Evolutionary conservation across 2,888 invertebrate genomes (phyloP), one percentile per base, ranked within the genome.

Genomic region (Petrolisthes cinctipes): DNA sequence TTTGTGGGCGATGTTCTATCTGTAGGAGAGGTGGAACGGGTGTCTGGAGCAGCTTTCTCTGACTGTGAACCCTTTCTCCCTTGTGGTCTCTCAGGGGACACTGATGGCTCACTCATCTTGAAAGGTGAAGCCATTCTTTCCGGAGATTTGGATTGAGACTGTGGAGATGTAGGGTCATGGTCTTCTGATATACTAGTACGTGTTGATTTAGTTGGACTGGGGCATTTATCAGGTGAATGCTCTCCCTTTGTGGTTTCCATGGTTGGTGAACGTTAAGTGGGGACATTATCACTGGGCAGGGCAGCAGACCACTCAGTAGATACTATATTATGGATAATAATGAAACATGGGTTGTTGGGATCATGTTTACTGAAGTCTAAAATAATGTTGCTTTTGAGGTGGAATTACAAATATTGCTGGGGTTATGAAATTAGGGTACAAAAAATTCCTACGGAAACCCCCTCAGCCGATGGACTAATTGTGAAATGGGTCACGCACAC

Each of bases 281-380:
- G 37, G n/a, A 17, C 82, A n/a, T 83, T 61, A 23, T 17, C 57
- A 53, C 11, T 23, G 7, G 86, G 86, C 11, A 86, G 73, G 51
- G 83, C 68, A n/a, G 82, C 71, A 23, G 86, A 83, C 86, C 86
- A 86, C 51, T 86, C 86, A 7, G 83, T 80, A 20, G 86, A 83
- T 23, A 86, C 51, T 57, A 73, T 83, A n/a, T n/a, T n/a, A n/a
- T n/a, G n/a, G n/a, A n/a, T n/a, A n/a, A n/a, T n/a, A n/a, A n/a
- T n/a, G n/a, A 11, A 88, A 75, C 5, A 88, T 73, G 23, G 84
- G 84, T 17, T 83, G 61, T 56, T 88, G 80, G n/a, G n/a, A n/a
- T n/a, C n/a, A n/a, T n/a, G n/a, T n/a, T n/a, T n/a, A n/a, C n/a
- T n/a, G n/a, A n/a, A n/a, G n/a, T n/a, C n/a, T n/a, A n/a, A n/a